These are phyloP conservation scores for Microtus pennsylvanicus DNA, from an alignment of 2,113 vertebrate genomes.

Conservation along the genomic window DNA sequence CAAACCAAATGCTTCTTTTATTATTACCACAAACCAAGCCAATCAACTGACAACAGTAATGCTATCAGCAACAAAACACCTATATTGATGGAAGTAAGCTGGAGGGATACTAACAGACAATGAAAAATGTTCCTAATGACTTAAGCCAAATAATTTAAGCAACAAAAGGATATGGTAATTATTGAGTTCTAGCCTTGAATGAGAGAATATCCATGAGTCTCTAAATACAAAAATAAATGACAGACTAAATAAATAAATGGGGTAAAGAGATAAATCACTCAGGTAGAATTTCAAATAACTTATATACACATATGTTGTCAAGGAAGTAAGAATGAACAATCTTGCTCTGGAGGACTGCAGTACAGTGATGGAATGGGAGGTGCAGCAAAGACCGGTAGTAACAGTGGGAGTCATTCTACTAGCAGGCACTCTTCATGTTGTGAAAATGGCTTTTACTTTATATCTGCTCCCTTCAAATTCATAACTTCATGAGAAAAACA, in stretches of 20 bases:
- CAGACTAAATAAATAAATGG: conserved; percentile 4
- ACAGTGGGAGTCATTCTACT: not conserved
- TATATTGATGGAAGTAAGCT: not conserved
- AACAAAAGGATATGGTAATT: conserved; percentile 42
- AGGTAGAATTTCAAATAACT: conserved; percentile 9
- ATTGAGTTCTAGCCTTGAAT: not conserved
- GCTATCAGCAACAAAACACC: not conserved
- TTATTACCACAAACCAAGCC: not conserved
- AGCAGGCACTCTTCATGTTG: not conserved
- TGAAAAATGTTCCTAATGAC: not conserved
- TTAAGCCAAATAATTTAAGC: not conserved
- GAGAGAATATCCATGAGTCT: conserved; percentile 4
- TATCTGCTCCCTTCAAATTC: not conserved
- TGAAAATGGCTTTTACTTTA: not conserved
- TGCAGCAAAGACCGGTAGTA: not conserved
- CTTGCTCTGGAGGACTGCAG: not conserved
- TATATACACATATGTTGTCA: not conserved
- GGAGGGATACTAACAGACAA: not conserved
- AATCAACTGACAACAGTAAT: not conserved
- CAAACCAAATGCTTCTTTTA: not conserved
- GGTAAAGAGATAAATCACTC: not conserved
- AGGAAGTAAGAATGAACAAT: not conserved
- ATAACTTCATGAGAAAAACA: conserved; percentile 20
- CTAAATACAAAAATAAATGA: not conserved
- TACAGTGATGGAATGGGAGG: not conserved